A percentile compares a stretch with the other conserved stretches of the same genome.
Conservation (phyloP, 2,113 vertebrate genomes). For the Arizona elegans region DNA sequence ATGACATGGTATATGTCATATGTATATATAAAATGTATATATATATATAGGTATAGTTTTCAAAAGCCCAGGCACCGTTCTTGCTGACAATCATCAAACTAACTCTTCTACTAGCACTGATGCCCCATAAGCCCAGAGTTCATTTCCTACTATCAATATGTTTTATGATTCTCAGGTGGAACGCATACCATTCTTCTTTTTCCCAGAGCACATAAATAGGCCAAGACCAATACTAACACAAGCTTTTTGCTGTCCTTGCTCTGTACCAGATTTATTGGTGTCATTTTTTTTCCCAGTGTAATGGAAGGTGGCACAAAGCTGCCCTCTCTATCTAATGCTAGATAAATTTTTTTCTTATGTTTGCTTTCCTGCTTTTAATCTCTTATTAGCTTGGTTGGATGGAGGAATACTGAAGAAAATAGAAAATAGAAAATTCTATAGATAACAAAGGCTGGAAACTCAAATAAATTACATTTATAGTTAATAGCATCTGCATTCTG, state of each 20-base stretch:
- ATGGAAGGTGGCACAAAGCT: slow-evolving; percentile 52
- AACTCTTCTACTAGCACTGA: slow-evolving; percentile 40
- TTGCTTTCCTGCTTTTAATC: slow-evolving; percentile 58
- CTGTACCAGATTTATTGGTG: slow-evolving; percentile 54
- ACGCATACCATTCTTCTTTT: slow-evolving; percentile 45
- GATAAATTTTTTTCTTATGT: slow-evolving; percentile 34
- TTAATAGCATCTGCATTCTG: slow-evolving; percentile 28
- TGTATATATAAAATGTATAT: neutral
- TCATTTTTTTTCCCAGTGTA: slow-evolving; percentile 49
- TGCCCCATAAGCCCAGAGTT: slow-evolving; percentile 53
- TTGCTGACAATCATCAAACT: slow-evolving; percentile 32
- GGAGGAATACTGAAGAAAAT: slow-evolving; percentile 33
- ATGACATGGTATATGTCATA: neutral
- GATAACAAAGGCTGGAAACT: slow-evolving; percentile 34
- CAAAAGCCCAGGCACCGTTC: slow-evolving; percentile 26
- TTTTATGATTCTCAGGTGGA: slow-evolving; percentile 55
- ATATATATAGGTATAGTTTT: slow-evolving; percentile 35
- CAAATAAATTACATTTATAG: slow-evolving; percentile 31
- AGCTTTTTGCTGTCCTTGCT: slow-evolving; percentile 36
- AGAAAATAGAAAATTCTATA: slow-evolving; percentile 27
- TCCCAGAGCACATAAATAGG: slow-evolving; percentile 53
- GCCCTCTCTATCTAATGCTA: slow-evolving; percentile 46
- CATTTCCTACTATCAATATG: slow-evolving; percentile 46
- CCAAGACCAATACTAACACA: slow-evolving; percentile 29
- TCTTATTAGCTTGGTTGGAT: slow-evolving; percentile 44